Evolutionary conservation across 2,888 invertebrate species (phyloP), one percentile per base, ranked within the genome.

Genomic region (Morpho helenor): DNA sequence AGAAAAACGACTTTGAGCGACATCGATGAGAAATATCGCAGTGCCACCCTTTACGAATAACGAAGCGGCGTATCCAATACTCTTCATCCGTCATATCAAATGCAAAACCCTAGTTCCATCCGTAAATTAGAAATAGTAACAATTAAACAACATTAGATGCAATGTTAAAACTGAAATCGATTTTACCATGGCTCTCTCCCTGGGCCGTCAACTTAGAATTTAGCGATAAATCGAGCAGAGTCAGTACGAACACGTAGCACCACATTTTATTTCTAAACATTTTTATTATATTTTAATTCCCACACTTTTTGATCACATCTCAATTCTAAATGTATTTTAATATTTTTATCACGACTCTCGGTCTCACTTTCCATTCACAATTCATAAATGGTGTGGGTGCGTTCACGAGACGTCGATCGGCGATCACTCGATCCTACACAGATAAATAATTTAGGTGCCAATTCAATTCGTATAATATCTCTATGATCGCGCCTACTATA

Each of bases 131-230:
- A 9, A 44, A 23, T 43, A 23, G 10, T 31, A n/a, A 8, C 10
- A 7, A 31, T 43, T 7, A 16, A 7, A 22, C 16, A 40, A 7
- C 16, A 39, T 46, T 10, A 7, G 7, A 40, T 31, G 44, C 44
- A 50, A 47, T 52, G 39, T 9, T 47, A 48, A 48, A 23, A 52
- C 50, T 64, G 59, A 75, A 80, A 87, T 87, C 84, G 85, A 87
- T 87, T 84, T 92, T 92, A 94, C 94, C 94, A 92, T 94, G 94
- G 88, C 93, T 94, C 85, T 93, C 94, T 86, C 94, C 94, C 86
- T 94, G 94, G 73, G 93, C 92, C 84, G 94, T 93, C 85, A 94
- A 91, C 84, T 93, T 93, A 68, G 93, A 94, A 83, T 93, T 93
- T 73, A 92, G 91, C 68, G 94, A 92, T 79, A 93, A 91, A 89